These are phyloP conservation scores for Noctua pronuba DNA, from an alignment of 2,888 invertebrate genomes.

Conservation along the genomic window DNA sequence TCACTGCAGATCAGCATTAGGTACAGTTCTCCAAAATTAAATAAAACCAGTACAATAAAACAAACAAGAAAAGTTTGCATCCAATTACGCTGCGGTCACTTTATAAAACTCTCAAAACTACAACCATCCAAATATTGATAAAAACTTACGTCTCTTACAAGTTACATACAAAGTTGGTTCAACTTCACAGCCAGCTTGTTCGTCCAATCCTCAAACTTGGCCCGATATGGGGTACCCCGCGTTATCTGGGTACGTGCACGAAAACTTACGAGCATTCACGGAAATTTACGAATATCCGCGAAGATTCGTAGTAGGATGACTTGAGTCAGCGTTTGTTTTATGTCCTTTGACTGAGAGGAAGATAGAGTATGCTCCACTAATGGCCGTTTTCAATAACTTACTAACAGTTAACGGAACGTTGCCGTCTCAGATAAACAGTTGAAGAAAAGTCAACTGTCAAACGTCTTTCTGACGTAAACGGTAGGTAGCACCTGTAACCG, in stretches of 20 bases:
- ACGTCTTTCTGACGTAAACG: no score
- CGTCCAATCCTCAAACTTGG: slow-evolving; percentile 43
- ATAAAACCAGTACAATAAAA: neutral
- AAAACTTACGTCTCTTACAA: slow-evolving; percentile 34
- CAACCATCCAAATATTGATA: slow-evolving; percentile 42
- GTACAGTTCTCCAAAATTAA: neutral
- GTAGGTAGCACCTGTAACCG: no score
- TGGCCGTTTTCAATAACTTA: no score
- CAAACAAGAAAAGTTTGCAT: neutral
- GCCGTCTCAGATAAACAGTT: no score
- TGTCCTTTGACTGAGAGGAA: neutral
- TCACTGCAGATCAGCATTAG: neutral
- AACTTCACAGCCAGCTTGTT: slow-evolving; percentile 48
- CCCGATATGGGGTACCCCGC: slow-evolving; percentile 42
- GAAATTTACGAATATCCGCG: slow-evolving; percentile 45
- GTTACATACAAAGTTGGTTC: slow-evolving; percentile 41
- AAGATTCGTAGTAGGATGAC: slow-evolving; percentile 9
- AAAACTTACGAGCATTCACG: slow-evolving; percentile 45
- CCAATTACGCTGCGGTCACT: neutral
- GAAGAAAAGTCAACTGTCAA: no score
- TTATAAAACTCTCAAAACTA: neutral
- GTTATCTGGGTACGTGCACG: slow-evolving; percentile 58
- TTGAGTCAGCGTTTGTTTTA: slow-evolving; percentile 34
- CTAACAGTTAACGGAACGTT: no score
- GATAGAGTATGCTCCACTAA: neutral